Base-by-base conservation (phyloP, 2,888 invertebrate species). In the Agonopterix alstromeriana region DNA sequence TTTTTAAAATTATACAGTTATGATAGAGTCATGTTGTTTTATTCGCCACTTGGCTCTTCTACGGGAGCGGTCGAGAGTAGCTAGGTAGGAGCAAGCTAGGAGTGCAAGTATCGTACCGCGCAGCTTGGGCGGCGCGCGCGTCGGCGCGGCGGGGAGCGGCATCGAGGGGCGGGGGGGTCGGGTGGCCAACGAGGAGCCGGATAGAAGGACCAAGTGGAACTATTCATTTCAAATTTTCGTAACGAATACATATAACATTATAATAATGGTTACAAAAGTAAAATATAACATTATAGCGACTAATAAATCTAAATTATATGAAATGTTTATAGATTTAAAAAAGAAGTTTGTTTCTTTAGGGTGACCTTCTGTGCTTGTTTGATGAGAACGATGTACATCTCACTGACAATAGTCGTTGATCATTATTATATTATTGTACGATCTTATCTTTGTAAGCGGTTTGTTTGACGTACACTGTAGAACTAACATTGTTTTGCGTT, bases 1-100 rank as follows among this genome's bases (percentile, higher is more conserved):
- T 87, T 88, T 88, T 87, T 86, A 87, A 88, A 87, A 86, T 86
- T 87, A 88, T 88, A 87, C 87, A 86, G 86, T 88, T 85, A 88
- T 80, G 73, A 85, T 88, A 87, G 82, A 76, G 78, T 82, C 73
- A 80, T 68, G 67, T 84, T 79, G 77, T 74, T 76, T 80, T 76
- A 59, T 68, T 71, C 76, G 74, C 64, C 74, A 69, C 72, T 70
- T 69, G 80, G 75, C 59, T 56, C 72, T 61, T 63, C 72, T 55
- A 58, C 47, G 46, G 48, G 56, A 49, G 57, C 49, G 56, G 53
- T 43, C 51, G 56, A 50, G 56, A 50, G 47, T 14, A 14, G 43
- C 12, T 35, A 48, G 36, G 40, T 43, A 50, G 42, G 10, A 27
- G 49, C 1, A 27, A 4, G 17, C 2, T 3, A 14, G 14, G 27